These are phyloP conservation scores for Brotula barbata DNA, from an alignment of 2,797 vertebrate species.

Conservation along the genomic window DNA sequence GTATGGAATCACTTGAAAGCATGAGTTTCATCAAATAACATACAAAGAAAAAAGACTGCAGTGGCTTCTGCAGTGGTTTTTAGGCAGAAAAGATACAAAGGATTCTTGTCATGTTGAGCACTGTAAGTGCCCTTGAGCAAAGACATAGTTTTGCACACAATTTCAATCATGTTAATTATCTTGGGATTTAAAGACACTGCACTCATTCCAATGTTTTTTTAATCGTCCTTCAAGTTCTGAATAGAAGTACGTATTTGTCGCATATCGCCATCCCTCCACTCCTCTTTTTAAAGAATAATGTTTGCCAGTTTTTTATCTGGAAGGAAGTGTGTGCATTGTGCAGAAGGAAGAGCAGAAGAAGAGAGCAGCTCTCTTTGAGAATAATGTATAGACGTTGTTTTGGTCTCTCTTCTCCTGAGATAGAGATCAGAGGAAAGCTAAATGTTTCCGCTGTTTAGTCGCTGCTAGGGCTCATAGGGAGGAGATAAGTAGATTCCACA, in stretches of 20 bases:
- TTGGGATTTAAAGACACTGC: background rate
- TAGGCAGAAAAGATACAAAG: constrained; percentile 27
- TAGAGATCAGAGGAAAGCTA: constrained; percentile 67
- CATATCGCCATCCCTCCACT: too few relatives aligned
- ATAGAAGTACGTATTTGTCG: too few relatives aligned
- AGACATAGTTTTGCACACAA: constrained; percentile 7
- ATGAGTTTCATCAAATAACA: constrained; percentile 65
- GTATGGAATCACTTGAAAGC: constrained; percentile 67
- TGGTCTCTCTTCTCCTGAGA: constrained; percentile 46
- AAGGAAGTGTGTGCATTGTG: too few relatives aligned
- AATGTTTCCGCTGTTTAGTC: constrained; percentile 71
- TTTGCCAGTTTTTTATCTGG: too few relatives aligned
- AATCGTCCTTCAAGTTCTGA: background rate
- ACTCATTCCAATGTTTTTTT: background rate
- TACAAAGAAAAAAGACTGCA: constrained; percentile 17
- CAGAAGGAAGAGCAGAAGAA: constrained; percentile 5
- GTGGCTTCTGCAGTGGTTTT: constrained; percentile 15
- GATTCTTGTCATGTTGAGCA: constrained; percentile 9
- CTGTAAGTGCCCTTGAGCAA: constrained; percentile 10
- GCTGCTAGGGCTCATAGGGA: constrained; percentile 47
- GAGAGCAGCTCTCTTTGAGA: constrained; percentile 22
- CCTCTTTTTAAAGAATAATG: too few relatives aligned
- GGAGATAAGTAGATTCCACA: constrained; percentile 49
- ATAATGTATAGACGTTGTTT: constrained; percentile 33
- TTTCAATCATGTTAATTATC: constrained; percentile 10